These are phyloP conservation scores for Oxyruncus cristatus DNA, from an alignment of 2,113 vertebrate species.

Conservation along the genomic window DNA sequence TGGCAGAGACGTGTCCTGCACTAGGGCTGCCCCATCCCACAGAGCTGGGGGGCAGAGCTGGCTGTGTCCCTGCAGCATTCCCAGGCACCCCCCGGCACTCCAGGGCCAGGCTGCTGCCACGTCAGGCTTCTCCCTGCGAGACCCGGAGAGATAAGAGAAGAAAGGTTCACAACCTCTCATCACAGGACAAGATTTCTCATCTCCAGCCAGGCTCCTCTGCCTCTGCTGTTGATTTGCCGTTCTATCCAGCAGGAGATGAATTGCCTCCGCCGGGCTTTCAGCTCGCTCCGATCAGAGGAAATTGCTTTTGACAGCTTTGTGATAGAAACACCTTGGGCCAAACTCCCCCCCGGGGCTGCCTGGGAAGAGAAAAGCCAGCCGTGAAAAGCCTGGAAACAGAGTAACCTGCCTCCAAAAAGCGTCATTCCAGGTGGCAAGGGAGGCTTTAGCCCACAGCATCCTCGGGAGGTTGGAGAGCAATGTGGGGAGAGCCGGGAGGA, in stretches of 20 bases:
- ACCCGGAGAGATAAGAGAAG: not conserved
- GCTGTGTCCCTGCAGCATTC: not conserved
- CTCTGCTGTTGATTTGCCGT: not conserved
- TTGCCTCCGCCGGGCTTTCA: not conserved
- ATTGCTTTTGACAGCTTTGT: constrained; percentile 18
- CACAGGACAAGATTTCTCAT: not conserved
- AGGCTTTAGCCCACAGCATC: not conserved
- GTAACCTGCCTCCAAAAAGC: not conserved
- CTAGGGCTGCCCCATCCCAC: not conserved
- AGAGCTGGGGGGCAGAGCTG: not conserved
- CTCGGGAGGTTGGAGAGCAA: not conserved
- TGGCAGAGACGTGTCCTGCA: not conserved
- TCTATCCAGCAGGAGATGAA: not conserved
- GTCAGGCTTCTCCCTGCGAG: not conserved
- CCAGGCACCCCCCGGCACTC: not conserved
- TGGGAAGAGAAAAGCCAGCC: not conserved
- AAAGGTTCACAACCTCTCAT: not conserved
- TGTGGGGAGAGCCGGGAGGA: not conserved
- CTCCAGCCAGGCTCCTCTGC: not conserved
- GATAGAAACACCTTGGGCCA: not conserved
- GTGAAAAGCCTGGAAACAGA: not conserved
- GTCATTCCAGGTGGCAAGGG: not conserved
- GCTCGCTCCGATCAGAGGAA: not conserved
- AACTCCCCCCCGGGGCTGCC: not conserved
- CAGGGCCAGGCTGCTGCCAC: not conserved